Percentiles rank a stretch among this genome's conserved stretches.
Conservation (phyloP, 1,140 invertebrate species). For the Ips typographus region DNA sequence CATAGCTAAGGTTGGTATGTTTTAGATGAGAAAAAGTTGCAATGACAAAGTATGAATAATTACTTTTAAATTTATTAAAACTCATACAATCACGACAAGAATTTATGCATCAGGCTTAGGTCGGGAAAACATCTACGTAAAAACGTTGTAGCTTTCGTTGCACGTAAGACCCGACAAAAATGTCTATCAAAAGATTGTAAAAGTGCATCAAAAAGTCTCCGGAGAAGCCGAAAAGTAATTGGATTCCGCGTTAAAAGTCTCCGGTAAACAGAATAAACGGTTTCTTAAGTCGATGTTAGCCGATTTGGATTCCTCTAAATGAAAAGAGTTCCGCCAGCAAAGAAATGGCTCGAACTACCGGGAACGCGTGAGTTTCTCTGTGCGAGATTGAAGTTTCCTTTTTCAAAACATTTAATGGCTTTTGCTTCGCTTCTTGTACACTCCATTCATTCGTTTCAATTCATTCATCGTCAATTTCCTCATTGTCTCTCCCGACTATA, state of each 20-base stretch:
- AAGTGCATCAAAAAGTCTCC: slow-evolving; percentile 5
- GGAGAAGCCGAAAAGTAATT: slow-evolving; percentile 14
- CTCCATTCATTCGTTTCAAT: background rate
- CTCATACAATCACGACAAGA: too few species aligned
- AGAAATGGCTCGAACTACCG: background rate
- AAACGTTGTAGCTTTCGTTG: too few species aligned
- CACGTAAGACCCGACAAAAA: too few species aligned
- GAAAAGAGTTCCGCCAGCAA: background rate
- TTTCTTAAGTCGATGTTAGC: background rate
- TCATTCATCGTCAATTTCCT: background rate
- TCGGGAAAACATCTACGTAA: too few species aligned
- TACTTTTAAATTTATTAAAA: too few species aligned
- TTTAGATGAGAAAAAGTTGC: too few species aligned
- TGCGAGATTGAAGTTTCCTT: background rate
- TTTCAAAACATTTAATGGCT: too few species aligned
- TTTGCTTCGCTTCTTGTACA: too few species aligned
- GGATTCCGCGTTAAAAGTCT: slow-evolving; percentile 9
- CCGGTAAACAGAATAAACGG: slow-evolving; percentile 15
- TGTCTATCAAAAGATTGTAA: slow-evolving; percentile 7
- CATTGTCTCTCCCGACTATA: background rate
- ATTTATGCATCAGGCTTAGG: too few species aligned
- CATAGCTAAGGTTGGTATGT: too few species aligned
- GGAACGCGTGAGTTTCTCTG: background rate
- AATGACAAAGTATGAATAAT: too few species aligned
- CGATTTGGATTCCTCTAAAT: slow-evolving; percentile 4